Evolutionary conservation across 2,113 vertebrate genomes (phyloP).

Genomic region (Ibidorhyncha struthersii): DNA sequence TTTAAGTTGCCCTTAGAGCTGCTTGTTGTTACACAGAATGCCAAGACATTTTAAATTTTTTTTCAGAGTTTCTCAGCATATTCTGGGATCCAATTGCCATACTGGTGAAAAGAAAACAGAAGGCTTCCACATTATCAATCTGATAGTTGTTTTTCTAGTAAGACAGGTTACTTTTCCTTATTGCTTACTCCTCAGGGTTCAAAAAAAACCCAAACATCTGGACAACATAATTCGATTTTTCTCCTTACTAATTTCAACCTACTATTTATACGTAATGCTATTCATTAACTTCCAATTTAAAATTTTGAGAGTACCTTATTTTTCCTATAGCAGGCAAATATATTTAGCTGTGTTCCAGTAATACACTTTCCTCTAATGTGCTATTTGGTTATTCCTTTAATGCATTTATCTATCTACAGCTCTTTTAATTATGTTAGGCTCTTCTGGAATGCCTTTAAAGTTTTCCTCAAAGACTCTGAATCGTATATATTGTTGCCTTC

Average conservation of each 20-base stretch:
- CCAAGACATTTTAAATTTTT: not conserved
- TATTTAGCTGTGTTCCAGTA: not conserved
- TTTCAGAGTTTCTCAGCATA: not conserved
- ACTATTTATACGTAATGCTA: not conserved
- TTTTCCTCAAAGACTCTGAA: slow-evolving; percentile 22
- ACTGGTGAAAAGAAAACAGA: not conserved
- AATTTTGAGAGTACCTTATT: not conserved
- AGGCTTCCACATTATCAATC: not conserved
- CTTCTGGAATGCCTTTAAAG: slow-evolving; percentile 54
- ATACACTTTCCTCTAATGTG: not conserved
- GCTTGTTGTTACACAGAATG: not conserved
- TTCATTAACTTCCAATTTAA: not conserved
- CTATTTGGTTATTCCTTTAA: slow-evolving; percentile 12
- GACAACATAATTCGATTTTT: not conserved
- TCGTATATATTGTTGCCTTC: not conserved
- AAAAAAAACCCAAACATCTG: not conserved
- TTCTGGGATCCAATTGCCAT: not conserved
- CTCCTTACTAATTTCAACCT: not conserved
- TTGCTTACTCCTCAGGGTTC: not conserved
- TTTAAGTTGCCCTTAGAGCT: not conserved
- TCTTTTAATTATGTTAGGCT: slow-evolving; percentile 36
- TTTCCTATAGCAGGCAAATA: not conserved
- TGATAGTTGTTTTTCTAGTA: not conserved
- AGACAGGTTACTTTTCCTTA: not conserved
- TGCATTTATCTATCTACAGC: not conserved